A percentile compares a stretch with the other conserved stretches of the same genome.
Evolutionary conservation across 1,140 invertebrate species (phyloP).

Genomic region (Drosophila pruinosa): DNA sequence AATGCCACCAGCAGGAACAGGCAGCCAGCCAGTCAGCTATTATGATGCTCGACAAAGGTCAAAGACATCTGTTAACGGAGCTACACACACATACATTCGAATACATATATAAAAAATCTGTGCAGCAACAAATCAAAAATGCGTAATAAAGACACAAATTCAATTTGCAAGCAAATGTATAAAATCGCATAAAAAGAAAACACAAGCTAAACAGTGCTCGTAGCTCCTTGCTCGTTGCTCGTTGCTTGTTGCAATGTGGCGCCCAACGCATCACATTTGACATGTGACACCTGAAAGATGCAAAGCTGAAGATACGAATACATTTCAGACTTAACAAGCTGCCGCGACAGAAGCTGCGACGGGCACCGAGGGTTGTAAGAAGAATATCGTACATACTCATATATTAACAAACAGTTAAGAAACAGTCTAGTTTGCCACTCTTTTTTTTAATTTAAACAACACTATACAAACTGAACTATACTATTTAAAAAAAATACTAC

Average conservation of each 20-base stretch:
- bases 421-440: too few relatives aligned
- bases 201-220: conserved; percentile 3
- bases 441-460: too few relatives aligned
- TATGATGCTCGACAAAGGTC: conserved; percentile 64
- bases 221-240: neutral
- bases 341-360: conserved; percentile 1
- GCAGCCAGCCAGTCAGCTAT: conserved; percentile 55
- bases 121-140: conserved; percentile 73
- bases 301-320: conserved; percentile 46
- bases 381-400: too few relatives aligned
- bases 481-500: too few relatives aligned
- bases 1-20: conserved; percentile 66
- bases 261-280: conserved; percentile 41
- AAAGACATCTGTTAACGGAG: conserved; percentile 65
- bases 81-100: conserved; percentile 1
- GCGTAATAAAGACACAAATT: conserved; percentile 78
- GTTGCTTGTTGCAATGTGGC: conserved; percentile 23
- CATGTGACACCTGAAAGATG: conserved; percentile 69
- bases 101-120: conserved; percentile 32
- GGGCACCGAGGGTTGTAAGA: neutral
- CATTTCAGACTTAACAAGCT: conserved; percentile 48
- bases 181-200: conserved; percentile 16
- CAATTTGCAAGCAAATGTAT: conserved; percentile 63
- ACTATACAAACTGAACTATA: too few relatives aligned
- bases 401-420: too few relatives aligned